Conservation (phyloP, 2,113 vertebrate genomes). For the Casuarius casuarius region DNA sequence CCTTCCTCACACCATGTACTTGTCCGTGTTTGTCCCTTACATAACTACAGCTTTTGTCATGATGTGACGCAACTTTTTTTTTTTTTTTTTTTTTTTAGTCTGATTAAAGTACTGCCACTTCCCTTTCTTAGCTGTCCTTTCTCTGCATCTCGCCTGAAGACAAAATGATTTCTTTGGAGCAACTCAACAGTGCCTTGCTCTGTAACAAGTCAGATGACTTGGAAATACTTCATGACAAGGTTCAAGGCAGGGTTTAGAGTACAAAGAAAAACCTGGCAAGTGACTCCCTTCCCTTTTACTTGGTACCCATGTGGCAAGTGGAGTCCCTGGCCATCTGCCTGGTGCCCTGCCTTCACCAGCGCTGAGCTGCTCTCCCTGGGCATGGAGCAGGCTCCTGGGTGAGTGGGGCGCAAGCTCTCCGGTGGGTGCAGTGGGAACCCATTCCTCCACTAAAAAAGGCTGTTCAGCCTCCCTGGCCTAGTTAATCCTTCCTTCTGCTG, state of each 20-base stretch:
- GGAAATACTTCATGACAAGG: neutral
- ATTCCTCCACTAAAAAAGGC: neutral
- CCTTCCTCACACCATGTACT: neutral
- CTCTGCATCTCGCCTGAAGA: too few relatives aligned
- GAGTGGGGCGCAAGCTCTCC: too few relatives aligned
- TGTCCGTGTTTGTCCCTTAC: neutral
- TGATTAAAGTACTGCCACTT: neutral
- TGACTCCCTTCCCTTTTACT: neutral
- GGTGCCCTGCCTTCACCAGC: neutral
- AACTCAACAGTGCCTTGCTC: neutral
- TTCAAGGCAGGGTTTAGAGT: neutral
- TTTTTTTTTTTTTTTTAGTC: neutral
- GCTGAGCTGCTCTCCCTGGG: neutral
- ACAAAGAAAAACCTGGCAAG: neutral
- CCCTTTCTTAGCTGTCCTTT: neutral
- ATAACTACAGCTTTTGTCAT: neutral
- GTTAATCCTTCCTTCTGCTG: neutral
- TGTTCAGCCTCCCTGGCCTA: neutral
- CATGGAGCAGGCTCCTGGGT: accelerated
- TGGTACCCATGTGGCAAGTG: accelerated
- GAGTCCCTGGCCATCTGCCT: neutral
- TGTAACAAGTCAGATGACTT: neutral
- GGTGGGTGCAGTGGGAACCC: neutral
- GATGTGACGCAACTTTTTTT: neutral
- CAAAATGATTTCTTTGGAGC: neutral